Evolutionary conservation across 2,888 invertebrate species (phyloP).

Genomic region (Drosophila emarginata): DNA sequence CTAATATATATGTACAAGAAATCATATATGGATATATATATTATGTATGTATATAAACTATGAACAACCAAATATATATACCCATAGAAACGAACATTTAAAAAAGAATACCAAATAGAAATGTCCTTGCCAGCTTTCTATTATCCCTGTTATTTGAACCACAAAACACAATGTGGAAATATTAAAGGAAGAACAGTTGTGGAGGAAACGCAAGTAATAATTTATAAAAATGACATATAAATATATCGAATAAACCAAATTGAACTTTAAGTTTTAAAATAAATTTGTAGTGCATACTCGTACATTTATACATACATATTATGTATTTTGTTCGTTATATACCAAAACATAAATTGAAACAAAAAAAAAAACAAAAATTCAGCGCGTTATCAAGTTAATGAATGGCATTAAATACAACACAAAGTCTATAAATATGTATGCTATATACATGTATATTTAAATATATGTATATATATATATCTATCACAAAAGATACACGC

Average conservation of each 20-base stretch:
- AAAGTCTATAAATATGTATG: conserved; percentile 37
- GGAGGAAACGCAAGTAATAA: conserved; percentile 44
- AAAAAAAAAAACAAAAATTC: conserved; percentile 21
- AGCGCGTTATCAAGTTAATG: conserved; percentile 58
- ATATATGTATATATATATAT: conserved; percentile 41
- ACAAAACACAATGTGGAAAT: conserved; percentile 6
- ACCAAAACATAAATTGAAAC: conserved; percentile 32
- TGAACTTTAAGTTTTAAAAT: conserved; percentile 68
- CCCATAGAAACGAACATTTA: conserved; percentile 14
- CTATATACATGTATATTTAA: conserved; percentile 41
- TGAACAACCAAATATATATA: neutral
- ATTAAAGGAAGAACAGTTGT: conserved; percentile 27
- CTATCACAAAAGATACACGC: conserved; percentile 63
- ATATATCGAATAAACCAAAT: conserved; percentile 55
- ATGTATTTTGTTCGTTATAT: conserved; percentile 56
- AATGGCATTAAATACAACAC: conserved; percentile 36
- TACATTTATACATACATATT: conserved; percentile 23
- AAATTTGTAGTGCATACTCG: conserved; percentile 47
- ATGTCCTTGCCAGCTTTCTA: conserved; percentile 43
- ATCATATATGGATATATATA: conserved; percentile 32
- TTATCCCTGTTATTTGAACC: conserved; percentile 23
- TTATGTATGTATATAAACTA: conserved; percentile 20
- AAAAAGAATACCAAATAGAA: conserved; percentile 27
- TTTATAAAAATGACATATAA: conserved; percentile 11
- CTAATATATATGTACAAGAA: conserved; percentile 36